A percentile compares a stretch with the other conserved stretches of the same genome.
Conservation (phyloP, 2,797 vertebrate genomes). For the Loriculus beryllinus region DNA sequence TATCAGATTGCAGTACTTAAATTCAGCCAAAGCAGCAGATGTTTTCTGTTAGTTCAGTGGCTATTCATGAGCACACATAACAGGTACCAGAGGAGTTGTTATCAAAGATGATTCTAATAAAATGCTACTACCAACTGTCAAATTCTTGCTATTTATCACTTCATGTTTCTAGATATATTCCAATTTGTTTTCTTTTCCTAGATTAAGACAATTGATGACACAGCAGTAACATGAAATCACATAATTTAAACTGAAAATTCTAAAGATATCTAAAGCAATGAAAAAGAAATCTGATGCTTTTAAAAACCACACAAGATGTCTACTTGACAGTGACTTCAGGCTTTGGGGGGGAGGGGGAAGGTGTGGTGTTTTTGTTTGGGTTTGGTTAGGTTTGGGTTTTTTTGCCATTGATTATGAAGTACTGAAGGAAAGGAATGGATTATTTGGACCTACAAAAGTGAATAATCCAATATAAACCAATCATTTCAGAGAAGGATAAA, state of each 20-base stretch:
- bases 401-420: not conserved
- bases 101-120: constrained; percentile 40
- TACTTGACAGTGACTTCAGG: not conserved
- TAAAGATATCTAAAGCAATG: not conserved
- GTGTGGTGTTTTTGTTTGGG: not conserved
- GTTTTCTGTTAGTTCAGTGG: constrained; percentile 26
- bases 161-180: not conserved
- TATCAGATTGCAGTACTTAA: constrained; percentile 5
- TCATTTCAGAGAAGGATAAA: not conserved
- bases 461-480: not conserved
- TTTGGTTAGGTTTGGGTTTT: not conserved
- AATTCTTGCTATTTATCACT: constrained; percentile 41
- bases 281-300: not conserved
- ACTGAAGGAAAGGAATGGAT: not conserved
- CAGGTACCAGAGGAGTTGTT: constrained; percentile 43
- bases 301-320: not conserved
- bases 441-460: not conserved
- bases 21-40: constrained; percentile 36
- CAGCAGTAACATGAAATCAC: not conserved
- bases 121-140: constrained; percentile 38
- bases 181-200: constrained; percentile 22
- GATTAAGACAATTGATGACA: constrained; percentile 1
- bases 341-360: not conserved
- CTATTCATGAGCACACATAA: constrained; percentile 39
- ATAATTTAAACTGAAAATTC: not conserved